Evolutionary conservation across 1,140 invertebrate species (phyloP).

Genomic region (Cydia amplana): DNA sequence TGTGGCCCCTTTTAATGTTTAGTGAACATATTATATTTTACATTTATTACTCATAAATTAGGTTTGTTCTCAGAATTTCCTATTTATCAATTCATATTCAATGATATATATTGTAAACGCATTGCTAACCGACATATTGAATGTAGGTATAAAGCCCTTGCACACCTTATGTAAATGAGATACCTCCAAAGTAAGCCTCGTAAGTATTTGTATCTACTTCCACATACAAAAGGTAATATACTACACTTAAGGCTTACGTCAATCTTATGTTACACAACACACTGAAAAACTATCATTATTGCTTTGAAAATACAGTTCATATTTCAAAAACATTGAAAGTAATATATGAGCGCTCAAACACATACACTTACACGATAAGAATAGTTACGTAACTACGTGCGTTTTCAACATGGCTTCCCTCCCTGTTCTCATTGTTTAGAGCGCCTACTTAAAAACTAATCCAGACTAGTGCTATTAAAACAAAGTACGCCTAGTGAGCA

Average conservation of each 20-base stretch:
- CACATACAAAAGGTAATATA: constrained; percentile 20
- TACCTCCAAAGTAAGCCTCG: constrained; percentile 6
- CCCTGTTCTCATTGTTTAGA: constrained; percentile 53
- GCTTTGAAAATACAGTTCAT: not conserved
- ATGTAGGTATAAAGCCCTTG: not conserved
- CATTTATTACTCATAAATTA: no score
- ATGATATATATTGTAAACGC: not conserved
- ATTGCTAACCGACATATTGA: not conserved
- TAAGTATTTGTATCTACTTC: constrained; percentile 1
- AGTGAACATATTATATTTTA: no score
- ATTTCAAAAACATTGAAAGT: not conserved
- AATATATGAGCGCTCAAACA: not conserved
- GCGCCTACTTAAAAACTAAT: constrained; percentile 69
- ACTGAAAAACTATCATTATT: not conserved
- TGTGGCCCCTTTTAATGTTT: no score
- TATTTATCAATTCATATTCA: no score
- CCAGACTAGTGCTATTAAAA: constrained; percentile 70
- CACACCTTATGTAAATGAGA: constrained; percentile 30
- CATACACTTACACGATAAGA: constrained; percentile 2
- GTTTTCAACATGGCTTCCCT: constrained; percentile 21
- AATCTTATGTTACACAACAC: not conserved
- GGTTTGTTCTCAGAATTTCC: no score
- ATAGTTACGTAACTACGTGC: constrained; percentile 13
- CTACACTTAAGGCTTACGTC: constrained; percentile 1
- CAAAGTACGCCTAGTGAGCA: constrained; percentile 62